These are phyloP conservation scores for Cylindroiulus punctatus DNA, from an alignment of 2,888 invertebrate genomes.

Conservation along the genomic window DNA sequence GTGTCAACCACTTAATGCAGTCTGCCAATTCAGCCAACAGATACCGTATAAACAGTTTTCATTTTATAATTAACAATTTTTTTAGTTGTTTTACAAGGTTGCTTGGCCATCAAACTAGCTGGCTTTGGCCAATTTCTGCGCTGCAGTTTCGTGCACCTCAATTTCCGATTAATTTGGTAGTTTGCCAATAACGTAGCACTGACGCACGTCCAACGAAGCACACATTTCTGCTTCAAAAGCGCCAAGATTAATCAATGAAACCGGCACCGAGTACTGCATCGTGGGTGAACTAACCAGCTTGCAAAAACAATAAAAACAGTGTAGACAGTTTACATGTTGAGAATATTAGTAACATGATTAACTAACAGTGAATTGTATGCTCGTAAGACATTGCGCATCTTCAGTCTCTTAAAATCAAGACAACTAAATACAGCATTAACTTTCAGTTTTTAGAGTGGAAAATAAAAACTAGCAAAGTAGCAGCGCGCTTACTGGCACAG, in stretches of 20 bases:
- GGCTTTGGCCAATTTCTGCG: background rate
- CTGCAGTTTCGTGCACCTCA: background rate
- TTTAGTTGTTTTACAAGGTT: background rate
- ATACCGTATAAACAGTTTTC: background rate
- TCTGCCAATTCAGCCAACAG: background rate
- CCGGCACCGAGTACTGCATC: background rate
- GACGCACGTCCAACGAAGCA: background rate
- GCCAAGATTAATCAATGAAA: conserved; percentile 30
- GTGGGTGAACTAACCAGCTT: background rate
- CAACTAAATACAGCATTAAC: too few relatives aligned
- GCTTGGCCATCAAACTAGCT: conserved; percentile 5
- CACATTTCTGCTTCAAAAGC: background rate
- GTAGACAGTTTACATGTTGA: too few relatives aligned
- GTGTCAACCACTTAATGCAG: background rate
- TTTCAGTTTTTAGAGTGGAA: too few relatives aligned
- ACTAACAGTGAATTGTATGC: too few relatives aligned
- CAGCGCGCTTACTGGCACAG: too few relatives aligned
- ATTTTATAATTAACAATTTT: too few relatives aligned
- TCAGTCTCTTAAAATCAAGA: too few relatives aligned
- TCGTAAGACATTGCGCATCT: too few relatives aligned
- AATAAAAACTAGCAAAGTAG: too few relatives aligned
- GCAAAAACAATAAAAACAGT: background rate
- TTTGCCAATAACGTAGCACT: conserved; percentile 5
- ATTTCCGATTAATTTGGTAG: conserved; percentile 6
- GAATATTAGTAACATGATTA: too few relatives aligned